A percentile compares a stretch with the other conserved stretches of the same genome.
Conservation (phyloP, 2,113 vertebrate species). For the Ia io region DNA sequence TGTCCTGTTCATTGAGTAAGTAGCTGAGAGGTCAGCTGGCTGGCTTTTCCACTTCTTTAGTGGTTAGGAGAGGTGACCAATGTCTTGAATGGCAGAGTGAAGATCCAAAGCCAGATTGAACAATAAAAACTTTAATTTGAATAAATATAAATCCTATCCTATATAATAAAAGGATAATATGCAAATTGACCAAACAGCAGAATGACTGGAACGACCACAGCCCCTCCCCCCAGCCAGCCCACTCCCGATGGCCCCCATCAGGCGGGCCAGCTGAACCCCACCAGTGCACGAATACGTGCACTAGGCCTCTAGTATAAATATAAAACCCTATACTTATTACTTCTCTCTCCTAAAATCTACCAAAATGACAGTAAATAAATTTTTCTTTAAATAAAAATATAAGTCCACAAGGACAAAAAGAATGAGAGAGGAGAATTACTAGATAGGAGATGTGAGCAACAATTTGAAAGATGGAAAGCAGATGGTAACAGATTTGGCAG, state of each 20-base stretch:
- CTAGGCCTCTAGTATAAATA: not conserved
- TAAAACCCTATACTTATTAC: slow-evolving; percentile 12
- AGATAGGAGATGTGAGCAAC: not conserved
- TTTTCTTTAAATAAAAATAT: not conserved
- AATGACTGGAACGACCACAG: no score
- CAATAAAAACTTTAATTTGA: not conserved
- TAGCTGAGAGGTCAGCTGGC: not conserved
- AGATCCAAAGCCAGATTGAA: slow-evolving; percentile 36
- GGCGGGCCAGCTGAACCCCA: no score
- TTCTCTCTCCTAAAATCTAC: not conserved
- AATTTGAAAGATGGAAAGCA: not conserved
- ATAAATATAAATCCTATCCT: not conserved
- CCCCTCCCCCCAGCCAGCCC: no score
- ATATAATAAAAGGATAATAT: no score
- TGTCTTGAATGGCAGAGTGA: not conserved
- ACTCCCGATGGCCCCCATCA: no score
- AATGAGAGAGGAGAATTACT: not conserved
- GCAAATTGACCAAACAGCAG: no score
- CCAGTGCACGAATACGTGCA: no score
- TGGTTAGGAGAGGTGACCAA: not conserved
- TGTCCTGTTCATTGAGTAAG: not conserved
- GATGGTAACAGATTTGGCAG: not conserved
- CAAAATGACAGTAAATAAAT: not conserved
- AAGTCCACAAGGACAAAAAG: not conserved
- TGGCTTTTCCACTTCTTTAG: not conserved